A percentile compares a stretch with the other conserved stretches of the same genome.
phyloP scores from a whole-genome alignment of 1,140 invertebrate species.

The Planococcus citri region DNA sequence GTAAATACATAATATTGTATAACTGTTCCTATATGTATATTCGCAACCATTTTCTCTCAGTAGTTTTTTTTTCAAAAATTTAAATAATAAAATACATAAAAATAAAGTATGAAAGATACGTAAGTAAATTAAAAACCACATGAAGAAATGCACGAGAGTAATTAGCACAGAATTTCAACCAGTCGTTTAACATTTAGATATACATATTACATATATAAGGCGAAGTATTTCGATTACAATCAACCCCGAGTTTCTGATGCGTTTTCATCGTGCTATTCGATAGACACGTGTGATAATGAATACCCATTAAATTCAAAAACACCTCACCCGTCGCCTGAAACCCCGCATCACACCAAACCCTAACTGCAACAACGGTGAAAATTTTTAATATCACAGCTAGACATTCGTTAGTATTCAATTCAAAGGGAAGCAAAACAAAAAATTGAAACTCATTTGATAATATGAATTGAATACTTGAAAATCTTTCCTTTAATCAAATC shows the following conservation, averaged over 20 bases:
- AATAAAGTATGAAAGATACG: too few relatives aligned
- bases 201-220: too few relatives aligned
- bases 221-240: not conserved
- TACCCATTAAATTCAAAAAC: not conserved
- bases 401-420: not conserved
- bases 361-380: conserved; percentile 14
- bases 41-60: not conserved
- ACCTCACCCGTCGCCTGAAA: not conserved
- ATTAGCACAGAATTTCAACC: too few relatives aligned
- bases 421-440: not conserved
- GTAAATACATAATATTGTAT: not conserved
- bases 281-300: too few relatives aligned
- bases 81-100: not conserved
- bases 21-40: not conserved
- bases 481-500: not conserved
- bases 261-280: too few relatives aligned
- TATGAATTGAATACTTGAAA: not conserved
- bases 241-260: too few relatives aligned
- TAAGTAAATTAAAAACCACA: too few relatives aligned
- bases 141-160: too few relatives aligned
- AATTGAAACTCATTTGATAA: not conserved
- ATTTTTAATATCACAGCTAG: conserved; percentile 14
- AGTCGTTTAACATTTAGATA: too few relatives aligned
- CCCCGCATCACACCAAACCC: not conserved
- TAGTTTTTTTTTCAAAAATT: too few relatives aligned